Base-by-base conservation (phyloP, 1,140 invertebrate species). In the Drosophila azteca region DNA sequence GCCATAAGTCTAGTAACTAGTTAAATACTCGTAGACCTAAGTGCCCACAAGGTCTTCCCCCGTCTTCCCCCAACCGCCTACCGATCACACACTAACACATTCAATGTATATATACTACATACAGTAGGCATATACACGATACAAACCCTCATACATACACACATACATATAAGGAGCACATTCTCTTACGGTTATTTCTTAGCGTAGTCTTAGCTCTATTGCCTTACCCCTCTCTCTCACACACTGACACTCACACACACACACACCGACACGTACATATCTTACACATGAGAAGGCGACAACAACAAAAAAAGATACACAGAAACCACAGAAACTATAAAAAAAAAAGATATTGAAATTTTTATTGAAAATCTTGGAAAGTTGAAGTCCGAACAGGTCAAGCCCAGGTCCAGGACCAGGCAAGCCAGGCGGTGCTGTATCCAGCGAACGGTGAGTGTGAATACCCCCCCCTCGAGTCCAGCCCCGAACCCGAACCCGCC, bases 371-470 rank as follows among this genome's bases (percentile, higher is more conserved):
- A 65, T 69, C 65, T 69, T 69, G 67, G 67, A 69, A 69, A 69
- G 67, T 69, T 69, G 65, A 69, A 69, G 67, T 69, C 67, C 64
- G 49, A 69, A 69, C 67, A 69, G 67, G 67, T 69, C 66, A 69
- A 67, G 46, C 24, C 67, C 64, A 39, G 35, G 35, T 39, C 35
- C 35, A 13, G 64, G 64, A 64, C 57, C 63, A 54, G 67, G 64
- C 67, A 69, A 66, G 57, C 64, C 26, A 31, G 49, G 67, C 65
- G 65, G 49, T 69, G 64, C 64, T 58, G 11, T 58, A 50, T 15
- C 51, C 64, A 69, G 39, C 26, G 46, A 69, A 69, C 52, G 66
- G 66, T 69, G 66, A 69, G 66, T 69, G 45, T 44, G 26, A 68
- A 39, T 39, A 69, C 35, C 35, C 13, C 35, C 35, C 13, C 51